A percentile compares a stretch with the other conserved stretches of the same genome.
Conservation (phyloP, 2,888 invertebrate species). For the Dilophus febrilis region DNA sequence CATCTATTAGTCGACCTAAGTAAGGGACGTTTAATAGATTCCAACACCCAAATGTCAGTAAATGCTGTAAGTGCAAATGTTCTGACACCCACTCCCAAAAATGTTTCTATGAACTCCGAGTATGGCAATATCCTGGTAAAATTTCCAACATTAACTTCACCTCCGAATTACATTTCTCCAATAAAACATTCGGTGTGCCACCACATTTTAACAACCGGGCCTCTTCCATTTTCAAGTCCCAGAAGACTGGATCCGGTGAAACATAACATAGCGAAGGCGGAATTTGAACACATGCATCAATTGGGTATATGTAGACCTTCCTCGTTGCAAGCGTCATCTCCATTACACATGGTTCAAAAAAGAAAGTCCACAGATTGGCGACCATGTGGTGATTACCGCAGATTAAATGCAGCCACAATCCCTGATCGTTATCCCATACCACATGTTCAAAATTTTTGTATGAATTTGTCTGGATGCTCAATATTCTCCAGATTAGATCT, state of each 20-base stretch:
- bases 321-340: background rate
- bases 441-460: slow-evolving; percentile 15
- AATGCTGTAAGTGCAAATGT: background rate
- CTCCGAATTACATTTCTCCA: background rate
- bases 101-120: background rate
- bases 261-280: background rate
- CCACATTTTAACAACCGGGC: background rate
- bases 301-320: background rate
- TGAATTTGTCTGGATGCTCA: slow-evolving; percentile 8
- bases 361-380: background rate
- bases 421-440: slow-evolving; percentile 16
- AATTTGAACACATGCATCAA: background rate
- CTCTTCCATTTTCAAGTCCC: background rate
- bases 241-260: background rate
- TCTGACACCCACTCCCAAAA: too few species aligned
- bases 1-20: background rate
- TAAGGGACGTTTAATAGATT: background rate
- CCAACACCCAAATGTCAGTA: background rate
- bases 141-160: background rate
- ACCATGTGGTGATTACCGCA: slow-evolving; percentile 19
- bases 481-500: slow-evolving; percentile 16
- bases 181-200: background rate
- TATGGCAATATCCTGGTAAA: background rate
- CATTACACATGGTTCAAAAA: background rate
- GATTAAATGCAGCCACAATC: slow-evolving; percentile 15